These are phyloP conservation scores for Sesamia nonagrioides DNA, from an alignment of 1,140 invertebrate species.

Conservation along the genomic window DNA sequence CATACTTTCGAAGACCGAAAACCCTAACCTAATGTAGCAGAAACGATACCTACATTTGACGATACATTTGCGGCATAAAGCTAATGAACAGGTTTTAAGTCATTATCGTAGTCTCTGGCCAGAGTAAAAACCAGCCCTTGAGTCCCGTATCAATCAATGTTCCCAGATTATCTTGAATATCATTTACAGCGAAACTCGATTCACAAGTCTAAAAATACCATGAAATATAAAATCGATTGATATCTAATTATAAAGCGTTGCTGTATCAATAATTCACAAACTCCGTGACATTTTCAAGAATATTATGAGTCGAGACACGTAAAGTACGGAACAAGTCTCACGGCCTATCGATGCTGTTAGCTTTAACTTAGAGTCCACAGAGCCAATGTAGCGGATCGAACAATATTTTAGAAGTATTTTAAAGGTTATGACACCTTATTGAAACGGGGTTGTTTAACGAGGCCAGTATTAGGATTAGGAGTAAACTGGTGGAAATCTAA, in stretches of 20 bases:
- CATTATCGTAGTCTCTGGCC: too few relatives aligned
- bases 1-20: too few relatives aligned
- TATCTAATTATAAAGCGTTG: constrained; percentile 27
- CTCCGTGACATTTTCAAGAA: background rate
- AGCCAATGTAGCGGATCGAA: constrained; percentile 14
- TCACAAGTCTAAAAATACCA: background rate
- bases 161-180: background rate
- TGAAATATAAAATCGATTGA: constrained; percentile 28
- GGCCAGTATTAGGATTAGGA: too few relatives aligned
- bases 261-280: constrained; percentile 2
- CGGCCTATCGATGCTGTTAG: constrained; percentile 29
- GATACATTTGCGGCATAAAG: too few relatives aligned
- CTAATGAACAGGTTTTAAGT: too few relatives aligned
- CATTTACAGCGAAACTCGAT: background rate
- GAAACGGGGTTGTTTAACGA: too few relatives aligned
- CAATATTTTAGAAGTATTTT: constrained; percentile 18
- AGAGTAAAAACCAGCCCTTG: too few relatives aligned
- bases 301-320: constrained; percentile 34
- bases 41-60: too few relatives aligned
- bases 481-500: too few relatives aligned
- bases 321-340: constrained; percentile 28
- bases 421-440: too few relatives aligned
- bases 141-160: too few relatives aligned
- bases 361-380: constrained; percentile 16
- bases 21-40: too few relatives aligned